Percentiles rank a stretch among this genome's conserved stretches.
These are phyloP conservation scores for Phytoseiulus persimilis DNA, from an alignment of 2,888 invertebrate genomes.

Conservation along the genomic window DNA sequence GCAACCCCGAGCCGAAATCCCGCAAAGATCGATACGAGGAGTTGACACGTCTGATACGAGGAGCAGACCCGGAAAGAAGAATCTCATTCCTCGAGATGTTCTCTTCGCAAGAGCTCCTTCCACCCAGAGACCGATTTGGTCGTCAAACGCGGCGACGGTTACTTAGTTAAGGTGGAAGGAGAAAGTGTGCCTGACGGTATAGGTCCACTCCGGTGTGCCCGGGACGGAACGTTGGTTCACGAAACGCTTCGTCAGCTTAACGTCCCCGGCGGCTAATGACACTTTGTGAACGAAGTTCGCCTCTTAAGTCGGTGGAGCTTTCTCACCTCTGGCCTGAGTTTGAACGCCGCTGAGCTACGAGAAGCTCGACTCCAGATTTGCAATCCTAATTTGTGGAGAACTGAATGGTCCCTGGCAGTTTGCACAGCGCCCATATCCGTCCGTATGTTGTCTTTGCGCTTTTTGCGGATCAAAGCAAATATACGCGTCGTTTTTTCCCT, in stretches of 20 bases:
- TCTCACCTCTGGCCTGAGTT: background rate
- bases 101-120: too few relatives aligned
- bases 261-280: background rate
- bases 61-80: too few relatives aligned
- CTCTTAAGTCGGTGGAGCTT: background rate
- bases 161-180: background rate
- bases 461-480: conserved; percentile 5
- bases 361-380: background rate
- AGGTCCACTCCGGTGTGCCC: background rate
- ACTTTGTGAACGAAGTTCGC: conserved; percentile 5
- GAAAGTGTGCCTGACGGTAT: too few relatives aligned
- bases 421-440: background rate
- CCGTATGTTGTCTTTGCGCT: background rate
- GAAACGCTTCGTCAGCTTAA: background rate
- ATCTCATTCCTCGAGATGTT: too few relatives aligned
- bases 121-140: too few relatives aligned
- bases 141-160: too few relatives aligned
- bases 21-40: too few relatives aligned
- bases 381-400: background rate
- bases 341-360: background rate
- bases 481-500: background rate
- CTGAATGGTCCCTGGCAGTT: background rate
- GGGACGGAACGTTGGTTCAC: background rate
- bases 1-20: too few relatives aligned
- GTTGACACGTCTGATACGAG: too few relatives aligned